These are phyloP conservation scores for Mamestra configurata DNA, from an alignment of 1,140 invertebrate species.

Conservation along the genomic window DNA sequence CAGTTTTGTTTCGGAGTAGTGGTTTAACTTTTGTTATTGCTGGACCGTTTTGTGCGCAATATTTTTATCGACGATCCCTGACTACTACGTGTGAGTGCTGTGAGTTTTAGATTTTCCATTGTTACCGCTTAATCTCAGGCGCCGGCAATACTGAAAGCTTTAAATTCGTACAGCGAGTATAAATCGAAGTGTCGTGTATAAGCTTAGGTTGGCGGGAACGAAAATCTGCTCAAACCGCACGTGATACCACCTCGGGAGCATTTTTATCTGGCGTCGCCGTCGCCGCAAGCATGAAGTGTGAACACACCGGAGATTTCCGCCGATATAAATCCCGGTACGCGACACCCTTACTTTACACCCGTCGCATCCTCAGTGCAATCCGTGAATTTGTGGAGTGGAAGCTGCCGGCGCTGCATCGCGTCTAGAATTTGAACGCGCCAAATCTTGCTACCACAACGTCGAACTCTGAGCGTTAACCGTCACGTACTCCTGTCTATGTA, in stretches of 20 bases:
- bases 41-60: slow-evolving; percentile 23
- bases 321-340: slow-evolving; percentile 75
- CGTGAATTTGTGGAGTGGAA: slow-evolving; percentile 73
- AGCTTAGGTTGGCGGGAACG: slow-evolving; percentile 51
- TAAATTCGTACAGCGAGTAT: slow-evolving; percentile 48
- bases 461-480: slow-evolving; percentile 27
- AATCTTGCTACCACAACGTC: slow-evolving; percentile 39
- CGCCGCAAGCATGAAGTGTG: slow-evolving; percentile 67
- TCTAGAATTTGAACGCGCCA: slow-evolving; percentile 44
- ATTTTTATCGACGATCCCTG: slow-evolving; percentile 2
- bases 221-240: slow-evolving; percentile 62
- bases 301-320: slow-evolving; percentile 74
- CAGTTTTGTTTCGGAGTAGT: slow-evolving; percentile 46
- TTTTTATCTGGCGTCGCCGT: slow-evolving; percentile 66
- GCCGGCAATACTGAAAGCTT: slow-evolving; percentile 20
- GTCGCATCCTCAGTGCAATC: slow-evolving; percentile 68
- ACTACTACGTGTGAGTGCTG: slow-evolving; percentile 9
- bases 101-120: slow-evolving; percentile 31
- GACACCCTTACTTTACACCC: slow-evolving; percentile 72
- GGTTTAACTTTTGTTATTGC: slow-evolving; percentile 19
- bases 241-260: slow-evolving; percentile 56
- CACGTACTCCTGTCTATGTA: slow-evolving; percentile 38
- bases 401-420: slow-evolving; percentile 67
- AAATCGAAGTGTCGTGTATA: slow-evolving; percentile 51
- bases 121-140: slow-evolving; percentile 35